Conservation (phyloP, 2,888 invertebrate genomes). For the Pristionchus mayeri region DNA sequence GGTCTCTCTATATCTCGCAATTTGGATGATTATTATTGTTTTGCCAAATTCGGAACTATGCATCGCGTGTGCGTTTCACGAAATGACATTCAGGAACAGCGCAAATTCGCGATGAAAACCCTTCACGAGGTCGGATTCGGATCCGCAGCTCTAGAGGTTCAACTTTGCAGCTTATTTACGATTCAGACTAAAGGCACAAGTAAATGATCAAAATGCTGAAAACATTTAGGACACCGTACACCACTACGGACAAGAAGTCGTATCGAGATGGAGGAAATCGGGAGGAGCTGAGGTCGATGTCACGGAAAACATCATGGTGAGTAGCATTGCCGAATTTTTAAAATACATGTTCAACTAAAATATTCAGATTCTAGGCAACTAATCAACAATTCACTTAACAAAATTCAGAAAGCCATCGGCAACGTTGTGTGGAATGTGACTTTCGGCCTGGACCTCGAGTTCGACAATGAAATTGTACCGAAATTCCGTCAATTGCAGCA, state of each 20-base stretch:
- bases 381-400: no score
- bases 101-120: not conserved
- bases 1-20: no score
- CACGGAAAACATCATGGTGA: constrained; percentile 42
- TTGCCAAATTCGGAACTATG: no score
- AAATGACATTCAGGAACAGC: not conserved
- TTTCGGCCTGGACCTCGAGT: not conserved
- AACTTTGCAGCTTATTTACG: no score
- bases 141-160: constrained; percentile 14
- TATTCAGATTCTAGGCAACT: no score
- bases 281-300: constrained; percentile 14
- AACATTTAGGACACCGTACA: not conserved
- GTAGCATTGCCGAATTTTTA: no score
- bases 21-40: no score
- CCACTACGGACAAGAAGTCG: not conserved
- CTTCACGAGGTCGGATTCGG: constrained; percentile 42
- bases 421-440: constrained; percentile 34
- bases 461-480: not conserved
- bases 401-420: not conserved
- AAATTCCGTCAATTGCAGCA: not conserved
- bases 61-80: no score
- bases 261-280: not conserved
- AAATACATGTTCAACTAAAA: no score
- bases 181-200: no score
- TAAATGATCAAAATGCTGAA: no score